Percentiles rank a stretch among this genome's conserved stretches.
These are phyloP conservation scores for Ichneumoninae sp. DNA, from an alignment of 2,888 invertebrate species.

Conservation along the genomic window DNA sequence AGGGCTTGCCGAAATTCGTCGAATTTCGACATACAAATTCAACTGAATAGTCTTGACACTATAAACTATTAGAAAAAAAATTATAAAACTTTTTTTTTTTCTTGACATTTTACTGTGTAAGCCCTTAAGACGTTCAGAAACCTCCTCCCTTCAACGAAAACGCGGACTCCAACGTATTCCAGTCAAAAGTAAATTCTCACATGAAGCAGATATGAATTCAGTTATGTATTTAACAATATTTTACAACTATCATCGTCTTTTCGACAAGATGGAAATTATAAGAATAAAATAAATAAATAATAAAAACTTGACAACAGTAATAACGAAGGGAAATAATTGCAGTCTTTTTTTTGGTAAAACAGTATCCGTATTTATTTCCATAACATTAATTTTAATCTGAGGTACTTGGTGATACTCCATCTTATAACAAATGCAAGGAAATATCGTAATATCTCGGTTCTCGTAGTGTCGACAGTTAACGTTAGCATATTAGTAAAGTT, in stretches of 20 bases:
- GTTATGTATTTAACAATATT: background rate
- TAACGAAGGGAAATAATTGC: conserved; percentile 1
- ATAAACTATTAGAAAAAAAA: too few species aligned
- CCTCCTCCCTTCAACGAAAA: background rate
- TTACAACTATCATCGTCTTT: background rate
- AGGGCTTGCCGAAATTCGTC: too few species aligned
- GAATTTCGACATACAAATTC: too few species aligned
- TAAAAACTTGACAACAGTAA: background rate
- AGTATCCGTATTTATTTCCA: conserved; percentile 66
- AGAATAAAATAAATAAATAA: background rate
- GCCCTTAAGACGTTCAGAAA: background rate
- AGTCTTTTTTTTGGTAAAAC: conserved; percentile 55
- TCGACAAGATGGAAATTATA: background rate
- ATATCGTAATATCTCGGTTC: conserved; percentile 62
- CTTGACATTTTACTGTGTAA: too few species aligned
- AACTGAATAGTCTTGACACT: too few species aligned
- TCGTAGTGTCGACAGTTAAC: conserved; percentile 65
- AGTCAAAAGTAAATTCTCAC: too few species aligned
- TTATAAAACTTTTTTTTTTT: too few species aligned
- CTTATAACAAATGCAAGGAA: conserved; percentile 70
- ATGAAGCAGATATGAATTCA: too few species aligned
- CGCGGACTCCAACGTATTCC: background rate
- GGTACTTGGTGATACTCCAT: conserved; percentile 66
- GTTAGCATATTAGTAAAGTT: conserved; percentile 62
- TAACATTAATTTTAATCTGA: conserved; percentile 70